Percentiles rank a stretch among this genome's conserved stretches.
phyloP scores from a whole-genome alignment of 2,888 invertebrate species.

The Conus canariensis region DNA sequence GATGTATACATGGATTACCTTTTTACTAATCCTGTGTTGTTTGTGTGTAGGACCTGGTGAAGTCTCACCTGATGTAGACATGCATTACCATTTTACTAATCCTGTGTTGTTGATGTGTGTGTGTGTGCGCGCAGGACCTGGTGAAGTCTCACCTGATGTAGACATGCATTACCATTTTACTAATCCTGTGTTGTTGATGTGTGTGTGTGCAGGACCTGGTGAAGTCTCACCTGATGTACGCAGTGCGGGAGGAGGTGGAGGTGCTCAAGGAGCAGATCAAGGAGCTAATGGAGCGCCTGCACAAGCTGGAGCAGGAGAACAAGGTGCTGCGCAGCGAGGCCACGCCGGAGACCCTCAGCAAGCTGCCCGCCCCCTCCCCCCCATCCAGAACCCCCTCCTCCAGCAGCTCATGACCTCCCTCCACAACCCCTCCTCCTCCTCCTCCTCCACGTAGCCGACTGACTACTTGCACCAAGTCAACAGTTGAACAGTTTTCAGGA shows the following conservation, averaged over 20 bases:
- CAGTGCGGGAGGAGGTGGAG: conserved; percentile 96
- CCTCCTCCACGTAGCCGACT: conserved; percentile 3
- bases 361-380: conserved; percentile 79
- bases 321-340: conserved; percentile 92
- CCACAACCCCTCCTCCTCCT: neutral
- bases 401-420: conserved; percentile 29
- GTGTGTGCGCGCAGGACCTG: no score
- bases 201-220: conserved; percentile 85
- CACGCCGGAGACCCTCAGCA: conserved; percentile 91
- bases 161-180: no score
- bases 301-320: conserved; percentile 93
- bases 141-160: no score
- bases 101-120: no score
- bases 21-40: no score
- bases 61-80: no score
- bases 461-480: neutral
- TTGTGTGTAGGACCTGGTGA: no score
- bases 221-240: conserved; percentile 96
- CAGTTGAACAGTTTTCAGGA: no score
- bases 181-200: neutral
- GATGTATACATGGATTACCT: no score
- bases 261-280: conserved; percentile 94
- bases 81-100: no score
- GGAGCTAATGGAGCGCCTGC: conserved; percentile 93
- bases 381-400: conserved; percentile 24